Base-by-base conservation (phyloP, 2,113 vertebrate genomes). In the Trichechus manatus region DNA sequence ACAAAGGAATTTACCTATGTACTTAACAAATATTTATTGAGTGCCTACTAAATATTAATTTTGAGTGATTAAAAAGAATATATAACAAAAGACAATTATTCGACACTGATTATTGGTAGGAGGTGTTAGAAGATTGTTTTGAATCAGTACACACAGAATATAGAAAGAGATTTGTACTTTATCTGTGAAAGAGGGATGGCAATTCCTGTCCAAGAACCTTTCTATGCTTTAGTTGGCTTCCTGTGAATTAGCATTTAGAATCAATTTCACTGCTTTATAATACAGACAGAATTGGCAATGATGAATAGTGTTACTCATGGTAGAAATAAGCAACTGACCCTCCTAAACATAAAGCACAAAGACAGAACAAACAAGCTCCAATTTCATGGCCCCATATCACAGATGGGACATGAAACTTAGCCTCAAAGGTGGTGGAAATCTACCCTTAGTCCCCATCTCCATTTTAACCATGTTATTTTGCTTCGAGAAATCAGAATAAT, bases 311-410 rank as follows among this genome's bases (percentile, higher is more conserved):
- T 89, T 84, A 42, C 5, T 84, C 22, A 84, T 36, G 64, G 50
- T 79, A 31, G 33, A 94, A 91, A 47, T 82, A 91, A 78, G 39
- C 29, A 93, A 91, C 31, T 64, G 42, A 84, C 53, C 53, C 74
- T 66, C 36, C 56, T 94, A 83, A 92, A 96, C 84, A 64, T 70
- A 70, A 89, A 88, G 33, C 42, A 77, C 59, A 92, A 78, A 84
- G 50, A 88, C 6, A 42, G 9, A 9, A 20, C 50, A 78, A 92
- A 36, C 23, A 39, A 70, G 9, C 27, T 75, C 23, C 9, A 56
- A 83, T 87, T 92, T 84, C 42, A 64, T 53, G 25, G 50, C 22
- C 53, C 42, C 53, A 79, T 64, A 5, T 88, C 42, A 61, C 33
- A 63, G 39, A 7, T 23, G 78, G 25, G 11, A 91, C 3, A 83